Evolutionary conservation across 2,797 vertebrate species (phyloP), one percentile per base, ranked within the genome.

Genomic region (Gobionotothen gibberifrons): DNA sequence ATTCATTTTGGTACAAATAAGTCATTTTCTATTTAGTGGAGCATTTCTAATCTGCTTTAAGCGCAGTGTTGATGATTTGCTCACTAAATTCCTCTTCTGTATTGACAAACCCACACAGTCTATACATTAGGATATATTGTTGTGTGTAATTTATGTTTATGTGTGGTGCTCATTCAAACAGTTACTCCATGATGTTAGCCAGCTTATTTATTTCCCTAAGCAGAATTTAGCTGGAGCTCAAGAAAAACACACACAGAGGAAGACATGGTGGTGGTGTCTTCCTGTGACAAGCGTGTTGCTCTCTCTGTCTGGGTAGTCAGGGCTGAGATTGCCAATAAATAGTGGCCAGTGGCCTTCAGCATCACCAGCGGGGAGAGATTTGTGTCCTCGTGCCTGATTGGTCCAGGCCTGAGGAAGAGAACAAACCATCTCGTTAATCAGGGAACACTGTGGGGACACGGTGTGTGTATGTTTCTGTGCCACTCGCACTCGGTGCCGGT

Each of bases 271-370:
- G 69, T 44, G 82, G 70, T 81, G 90, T 81, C 77, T 64, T 79
- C 85, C 85, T 72, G 88, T 85, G 82, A 80, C 69, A 81, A 63
- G 76, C 87, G 87, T 93, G 92, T 92, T 61, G 74, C 86, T 83
- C 82, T 85, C 70, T 80, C 86, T 90, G 93, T 93, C 90, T 94
- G 87, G 89, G 69, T 89, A 87, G 85, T 94, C 93, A 92, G 79
- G 71, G 70, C 79, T 81, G 86, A 94, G 90, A 93, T 93, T 95
- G 92, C 84, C 88, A 93, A 93, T 94, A 93, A 94, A 94, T 92
- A 91, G 87, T 90, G 89, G 80, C 89, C 84, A 72, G 89, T 90
- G 91, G 92, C 92, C 91, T 94, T 93, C 90, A 89, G 85, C 85
- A 76, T 88, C 87, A 83, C 85, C 88, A 85, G 85, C 80, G 19